Base-by-base conservation (phyloP, 2,888 invertebrate genomes). In the Aphodius granarius region DNA sequence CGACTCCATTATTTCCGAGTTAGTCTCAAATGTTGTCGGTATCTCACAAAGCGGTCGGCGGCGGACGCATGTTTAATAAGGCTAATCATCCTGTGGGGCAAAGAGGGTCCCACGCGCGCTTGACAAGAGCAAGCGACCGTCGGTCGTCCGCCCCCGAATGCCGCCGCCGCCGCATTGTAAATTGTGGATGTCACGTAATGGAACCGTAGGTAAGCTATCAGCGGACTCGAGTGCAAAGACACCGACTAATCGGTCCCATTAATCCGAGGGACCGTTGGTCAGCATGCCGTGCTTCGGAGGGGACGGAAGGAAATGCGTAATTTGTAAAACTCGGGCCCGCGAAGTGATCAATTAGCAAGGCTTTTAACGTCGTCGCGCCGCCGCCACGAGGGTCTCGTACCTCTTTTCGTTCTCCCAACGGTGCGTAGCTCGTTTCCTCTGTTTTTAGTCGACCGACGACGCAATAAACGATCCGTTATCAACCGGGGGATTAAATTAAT, bases 231-330 rank as follows among this genome's bases (percentile, higher is more conserved):
- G 62, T 70, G 21, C 21, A 68, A 68, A 68, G 20, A 20, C 68
- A 16, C 20, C 21, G 20, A 68, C 20, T 68, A 68, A 68, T 68
- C 68, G 68, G n/a, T 22, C 68, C 68, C 20, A 68, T 68, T 68
- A 68, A 68, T 68, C 20, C 68, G 68, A 68, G 9, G 43, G 3
- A 43, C 21, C 72, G 43, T 64, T 72, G 66, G 72, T 66, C 20
- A 63, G 43, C 22, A 43, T 19, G 19, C 19, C n/a, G 68, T 20
- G 20, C 20, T 22, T n/a, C 20, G 2, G 19, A 77, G 75, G n/a
- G n/a, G 79, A 77, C 77, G 78, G 79, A 80, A 80, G 80, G 80
- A 80, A 81, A 80, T 78, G 76, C 78, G 78, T 79, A 80, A 79
- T 80, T 80, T 80, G 80, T 80, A 80, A 80, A 80, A 80, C 79